Percentiles rank a stretch among this genome's conserved stretches.
Evolutionary conservation across 2,888 invertebrate genomes (phyloP).

Genomic region (Zaprionus lineosus): DNA sequence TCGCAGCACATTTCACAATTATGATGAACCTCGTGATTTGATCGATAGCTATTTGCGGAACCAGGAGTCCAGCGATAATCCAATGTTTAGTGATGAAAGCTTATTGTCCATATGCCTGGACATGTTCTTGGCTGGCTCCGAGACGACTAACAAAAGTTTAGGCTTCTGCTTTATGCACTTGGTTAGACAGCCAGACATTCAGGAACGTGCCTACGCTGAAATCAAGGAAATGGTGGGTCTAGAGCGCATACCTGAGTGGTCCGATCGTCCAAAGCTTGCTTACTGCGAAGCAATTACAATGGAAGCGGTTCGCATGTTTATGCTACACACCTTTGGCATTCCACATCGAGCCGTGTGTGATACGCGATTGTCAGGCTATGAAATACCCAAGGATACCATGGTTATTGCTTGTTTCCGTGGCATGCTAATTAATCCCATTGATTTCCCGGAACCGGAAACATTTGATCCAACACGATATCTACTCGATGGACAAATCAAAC

Average conservation of each 20-base stretch:
- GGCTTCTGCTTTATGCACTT: conserved; percentile 90
- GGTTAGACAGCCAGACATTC: conserved; percentile 88
- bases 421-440: conserved; percentile 87
- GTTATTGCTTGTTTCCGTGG: conserved; percentile 90
- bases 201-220: conserved; percentile 89
- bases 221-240: conserved; percentile 89
- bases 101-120: conserved; percentile 91
- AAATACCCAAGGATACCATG: conserved; percentile 92
- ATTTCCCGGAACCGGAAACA: conserved; percentile 87
- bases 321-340: conserved; percentile 90
- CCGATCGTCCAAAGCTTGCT: conserved; percentile 90
- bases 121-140: conserved; percentile 93
- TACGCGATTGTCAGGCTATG: conserved; percentile 88
- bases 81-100: conserved; percentile 88
- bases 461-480: conserved; percentile 91
- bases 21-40: conserved; percentile 88
- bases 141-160: conserved; percentile 91
- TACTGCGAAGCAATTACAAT: conserved; percentile 90
- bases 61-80: conserved; percentile 83
- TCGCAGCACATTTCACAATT: conserved; percentile 85
- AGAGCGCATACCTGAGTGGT: conserved; percentile 87
- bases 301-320: conserved; percentile 91
- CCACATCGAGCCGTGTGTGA: conserved; percentile 90
- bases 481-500: conserved; percentile 84
- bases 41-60: conserved; percentile 92